A percentile compares a stretch with the other conserved stretches of the same genome.
Evolutionary conservation across 2,797 vertebrate species (phyloP).

Genomic region (Acipenser oxyrinchus): DNA sequence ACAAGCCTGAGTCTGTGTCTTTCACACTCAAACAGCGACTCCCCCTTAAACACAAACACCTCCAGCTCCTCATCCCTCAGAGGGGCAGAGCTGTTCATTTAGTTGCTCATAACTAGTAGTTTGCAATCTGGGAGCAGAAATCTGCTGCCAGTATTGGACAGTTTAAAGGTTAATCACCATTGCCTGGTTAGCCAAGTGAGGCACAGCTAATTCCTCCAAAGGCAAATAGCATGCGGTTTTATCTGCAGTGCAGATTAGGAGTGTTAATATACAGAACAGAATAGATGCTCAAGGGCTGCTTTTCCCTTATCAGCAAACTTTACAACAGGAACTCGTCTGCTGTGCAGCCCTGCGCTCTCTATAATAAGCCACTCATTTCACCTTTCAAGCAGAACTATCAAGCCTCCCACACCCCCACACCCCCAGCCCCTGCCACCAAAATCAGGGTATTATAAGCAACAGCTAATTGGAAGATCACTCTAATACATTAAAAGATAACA

Average conservation of each 20-base stretch:
- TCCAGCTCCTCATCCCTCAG: constrained; percentile 65
- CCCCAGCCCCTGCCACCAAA: constrained; percentile 64
- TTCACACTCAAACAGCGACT: constrained; percentile 25
- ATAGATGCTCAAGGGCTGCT: constrained; percentile 82
- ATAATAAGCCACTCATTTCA: constrained; percentile 80
- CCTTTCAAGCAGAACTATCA: constrained; percentile 87
- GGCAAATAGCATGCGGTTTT: constrained; percentile 82
- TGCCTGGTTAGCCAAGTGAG: constrained; percentile 82
- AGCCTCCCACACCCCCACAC: constrained; percentile 53
- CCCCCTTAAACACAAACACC: constrained; percentile 61
- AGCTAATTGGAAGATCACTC: constrained; percentile 87
- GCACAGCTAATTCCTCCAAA: constrained; percentile 88
- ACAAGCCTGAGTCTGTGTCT: too few species aligned
- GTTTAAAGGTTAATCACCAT: constrained; percentile 86
- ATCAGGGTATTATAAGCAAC: constrained; percentile 79
- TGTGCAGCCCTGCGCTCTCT: constrained; percentile 73
- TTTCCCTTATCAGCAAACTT: constrained; percentile 81
- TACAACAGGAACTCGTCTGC: constrained; percentile 77
- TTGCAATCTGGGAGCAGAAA: constrained; percentile 78
- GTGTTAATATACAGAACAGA: constrained; percentile 88
- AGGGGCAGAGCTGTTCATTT: constrained; percentile 73
- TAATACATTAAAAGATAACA: constrained; percentile 88
- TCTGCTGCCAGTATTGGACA: constrained; percentile 81
- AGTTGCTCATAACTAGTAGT: constrained; percentile 81
- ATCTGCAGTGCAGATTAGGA: constrained; percentile 84